phyloP scores from a whole-genome alignment of 2,797 vertebrate genomes.

The Chiloscyllium punctatum region DNA sequence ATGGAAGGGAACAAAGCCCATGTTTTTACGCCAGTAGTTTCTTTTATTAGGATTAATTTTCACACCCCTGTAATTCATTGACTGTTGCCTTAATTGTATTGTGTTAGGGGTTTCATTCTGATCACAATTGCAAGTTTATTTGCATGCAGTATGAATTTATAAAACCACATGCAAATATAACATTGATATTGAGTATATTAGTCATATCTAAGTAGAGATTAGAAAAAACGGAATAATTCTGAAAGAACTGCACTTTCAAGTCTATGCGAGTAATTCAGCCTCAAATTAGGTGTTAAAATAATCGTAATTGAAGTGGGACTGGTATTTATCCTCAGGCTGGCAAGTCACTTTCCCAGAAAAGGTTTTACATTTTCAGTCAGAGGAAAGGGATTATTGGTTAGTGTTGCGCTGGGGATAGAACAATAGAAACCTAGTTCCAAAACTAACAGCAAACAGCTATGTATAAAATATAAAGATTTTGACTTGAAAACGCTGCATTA shows the following conservation, averaged over 20 bases:
- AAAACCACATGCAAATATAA: background rate
- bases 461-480: background rate
- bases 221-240: background rate
- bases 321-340: background rate
- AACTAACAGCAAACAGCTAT: slow-evolving; percentile 37
- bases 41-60: background rate
- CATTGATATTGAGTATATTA: background rate
- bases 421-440: background rate
- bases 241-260: background rate
- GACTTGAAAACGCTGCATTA: no score
- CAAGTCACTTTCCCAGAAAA: background rate
- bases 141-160: background rate
- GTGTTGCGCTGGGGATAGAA: background rate
- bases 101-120: background rate
- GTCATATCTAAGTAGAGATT: background rate
- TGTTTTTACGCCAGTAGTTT: background rate
- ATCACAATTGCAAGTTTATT: background rate
- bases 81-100: background rate
- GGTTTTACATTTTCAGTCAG: background rate
- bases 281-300: background rate
- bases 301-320: background rate
- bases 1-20: background rate
- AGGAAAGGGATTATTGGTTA: background rate
- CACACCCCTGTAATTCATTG: background rate
- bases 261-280: background rate